Evolutionary conservation across 1,140 invertebrate genomes (phyloP).

Genomic region (Vanessa tameamea): DNA sequence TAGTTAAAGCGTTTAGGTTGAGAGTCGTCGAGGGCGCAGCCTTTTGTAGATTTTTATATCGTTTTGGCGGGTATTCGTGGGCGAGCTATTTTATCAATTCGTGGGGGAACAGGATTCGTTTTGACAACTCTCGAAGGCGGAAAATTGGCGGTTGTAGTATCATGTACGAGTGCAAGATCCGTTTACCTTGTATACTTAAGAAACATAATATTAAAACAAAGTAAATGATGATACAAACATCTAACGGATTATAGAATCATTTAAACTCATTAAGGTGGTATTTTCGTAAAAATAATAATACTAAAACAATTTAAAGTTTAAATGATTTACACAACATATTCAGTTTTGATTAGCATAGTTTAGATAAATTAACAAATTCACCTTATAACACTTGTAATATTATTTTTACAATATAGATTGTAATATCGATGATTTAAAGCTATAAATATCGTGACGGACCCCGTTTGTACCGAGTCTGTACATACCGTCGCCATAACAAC

Average conservation of each 20-base stretch:
- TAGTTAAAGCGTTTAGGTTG: constrained; percentile 79
- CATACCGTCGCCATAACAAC: constrained; percentile 50
- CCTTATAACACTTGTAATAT: not conserved
- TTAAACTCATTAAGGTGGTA: not conserved
- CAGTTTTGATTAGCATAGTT: not conserved
- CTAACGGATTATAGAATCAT: not conserved
- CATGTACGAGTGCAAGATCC: constrained; percentile 22
- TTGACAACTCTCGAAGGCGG: constrained; percentile 58
- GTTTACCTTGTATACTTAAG: constrained; percentile 2
- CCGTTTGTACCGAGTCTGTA: constrained; percentile 20
- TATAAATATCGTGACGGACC: constrained; percentile 15
- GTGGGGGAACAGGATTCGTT: constrained; percentile 60
- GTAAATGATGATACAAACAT: not conserved
- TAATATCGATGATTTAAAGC: not conserved
- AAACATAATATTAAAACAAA: not conserved
- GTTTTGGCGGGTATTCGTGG: constrained; percentile 67
- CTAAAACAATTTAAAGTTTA: not conserved
- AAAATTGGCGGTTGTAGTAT: constrained; percentile 47
- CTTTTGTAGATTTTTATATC: constrained; percentile 77
- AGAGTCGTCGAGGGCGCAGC: constrained; percentile 69
- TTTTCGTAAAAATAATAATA: not conserved
- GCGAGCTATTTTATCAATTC: constrained; percentile 78
- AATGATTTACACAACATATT: not conserved
- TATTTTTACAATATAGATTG: not conserved
- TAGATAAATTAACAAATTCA: not conserved